phyloP scores from a whole-genome alignment of 2,888 invertebrate species.

The Drosophila yooni region DNA sequence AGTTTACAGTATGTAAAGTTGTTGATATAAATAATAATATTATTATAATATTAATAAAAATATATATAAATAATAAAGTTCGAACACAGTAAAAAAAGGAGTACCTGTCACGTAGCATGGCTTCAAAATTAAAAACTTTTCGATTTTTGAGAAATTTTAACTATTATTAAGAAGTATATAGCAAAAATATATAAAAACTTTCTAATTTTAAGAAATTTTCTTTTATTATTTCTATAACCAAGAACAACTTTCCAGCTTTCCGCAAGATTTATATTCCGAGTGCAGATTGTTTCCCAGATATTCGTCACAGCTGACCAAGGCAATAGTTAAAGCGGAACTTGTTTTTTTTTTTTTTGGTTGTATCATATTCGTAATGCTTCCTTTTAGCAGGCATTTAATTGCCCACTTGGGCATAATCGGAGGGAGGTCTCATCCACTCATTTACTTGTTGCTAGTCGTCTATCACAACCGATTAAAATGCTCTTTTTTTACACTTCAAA shows the following conservation, averaged over 20 bases:
- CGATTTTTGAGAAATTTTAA: neutral
- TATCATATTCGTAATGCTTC: neutral
- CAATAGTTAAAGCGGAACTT: neutral
- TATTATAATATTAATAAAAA: no score
- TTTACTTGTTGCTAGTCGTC: neutral
- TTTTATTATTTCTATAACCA: neutral
- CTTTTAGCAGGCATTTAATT: neutral
- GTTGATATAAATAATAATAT: neutral
- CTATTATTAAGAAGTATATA: neutral
- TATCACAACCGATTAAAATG: neutral
- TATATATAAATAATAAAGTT: neutral
- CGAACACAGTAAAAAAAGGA: no score
- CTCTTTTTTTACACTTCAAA: neutral
- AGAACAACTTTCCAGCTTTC: neutral
- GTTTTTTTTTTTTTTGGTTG: neutral
- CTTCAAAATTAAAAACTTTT: neutral
- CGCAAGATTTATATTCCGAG: neutral
- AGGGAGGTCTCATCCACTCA: neutral
- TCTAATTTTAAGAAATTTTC: neutral
- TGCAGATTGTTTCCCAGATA: neutral
- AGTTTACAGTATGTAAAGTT: neutral
- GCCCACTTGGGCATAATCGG: neutral
- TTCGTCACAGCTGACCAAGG: neutral
- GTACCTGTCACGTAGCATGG: no score
- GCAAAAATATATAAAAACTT: rapidly evolving